Conservation (phyloP, 1,140 invertebrate genomes). For the Wasmannia auropunctata region DNA sequence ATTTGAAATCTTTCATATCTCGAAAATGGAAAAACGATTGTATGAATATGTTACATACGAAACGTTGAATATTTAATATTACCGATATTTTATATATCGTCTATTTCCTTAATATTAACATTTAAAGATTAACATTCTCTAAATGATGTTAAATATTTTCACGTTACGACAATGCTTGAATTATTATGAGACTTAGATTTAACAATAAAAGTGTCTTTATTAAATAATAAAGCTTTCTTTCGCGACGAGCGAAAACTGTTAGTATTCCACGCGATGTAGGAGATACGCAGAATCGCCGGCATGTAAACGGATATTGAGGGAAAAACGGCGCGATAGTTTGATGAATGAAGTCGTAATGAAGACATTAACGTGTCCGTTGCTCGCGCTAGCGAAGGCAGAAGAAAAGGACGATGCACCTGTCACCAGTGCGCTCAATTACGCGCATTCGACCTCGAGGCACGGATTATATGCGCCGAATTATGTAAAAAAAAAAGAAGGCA, state of each 20-base stretch:
- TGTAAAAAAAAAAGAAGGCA: conserved; percentile 20
- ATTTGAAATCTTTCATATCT: background rate
- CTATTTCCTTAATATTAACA: background rate
- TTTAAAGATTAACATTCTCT: background rate
- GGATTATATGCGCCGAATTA: conserved; percentile 54
- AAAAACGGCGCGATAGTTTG: conserved; percentile 37
- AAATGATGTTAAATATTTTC: background rate
- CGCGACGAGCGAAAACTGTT: background rate
- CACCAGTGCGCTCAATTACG: conserved; percentile 31
- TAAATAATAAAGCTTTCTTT: background rate
- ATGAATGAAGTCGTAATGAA: conserved; percentile 59
- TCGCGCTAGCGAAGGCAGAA: conserved; percentile 33
- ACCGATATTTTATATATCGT: background rate
- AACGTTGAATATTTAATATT: background rate
- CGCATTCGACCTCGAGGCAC: conserved; percentile 12
- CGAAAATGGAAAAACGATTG: background rate
- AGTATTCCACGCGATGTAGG: background rate
- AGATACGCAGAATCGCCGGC: conserved; percentile 1
- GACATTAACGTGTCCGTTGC: conserved; percentile 67
- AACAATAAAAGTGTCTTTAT: background rate
- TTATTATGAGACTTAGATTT: background rate
- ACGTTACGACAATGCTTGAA: background rate
- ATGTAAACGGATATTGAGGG: conserved; percentile 29
- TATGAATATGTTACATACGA: background rate
- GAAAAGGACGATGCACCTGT: conserved; percentile 55